Evolutionary conservation across 2,797 vertebrate species (phyloP), one percentile per base, ranked within the genome.

Genomic region (Pseudochaenichthys georgianus): DNA sequence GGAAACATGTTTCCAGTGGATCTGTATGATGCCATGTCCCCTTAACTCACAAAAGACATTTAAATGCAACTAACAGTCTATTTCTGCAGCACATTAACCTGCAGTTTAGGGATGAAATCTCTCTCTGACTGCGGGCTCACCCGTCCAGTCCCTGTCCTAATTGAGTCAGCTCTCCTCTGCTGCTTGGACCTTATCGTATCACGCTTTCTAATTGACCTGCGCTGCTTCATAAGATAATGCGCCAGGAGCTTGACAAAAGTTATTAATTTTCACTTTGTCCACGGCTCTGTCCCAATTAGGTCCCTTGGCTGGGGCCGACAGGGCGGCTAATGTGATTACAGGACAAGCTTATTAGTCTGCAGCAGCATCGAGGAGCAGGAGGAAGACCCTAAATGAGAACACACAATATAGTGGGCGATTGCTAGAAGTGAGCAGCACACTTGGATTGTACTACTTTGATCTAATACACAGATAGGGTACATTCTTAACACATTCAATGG

Each of bases 231-330:
- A 95, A 97, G 96, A 97, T 96, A 96, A 96, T 96, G 97, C 95
- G 77, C 96, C 96, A 97, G 96, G 96, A 98, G 96, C 97, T 97
- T 96, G 95, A 98, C 96, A 97, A 97, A 98, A 98, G 96, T 98
- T 98, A 98, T 98, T 98, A 97, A 98, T 99, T 99, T 98, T 98
- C 97, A 97, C 96, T 98, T 98, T 97, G 97, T 97, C 96, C 96
- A 95, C 97, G 96, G 96, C 96, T 96, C 96, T 97, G 97, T 98
- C 97, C 97, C 97, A 98, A 98, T 98, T 98, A 97, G 96, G 97
- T 97, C 97, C 97, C 95, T 92, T 95, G 96, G 91, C 96, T 96
- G 95, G 96, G 96, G 96, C 96, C 94, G 95, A 95, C 95, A 96
- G 95, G 95, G 95, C 95, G 90, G 94, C 96, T 97, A 97, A 98